Percentiles rank a stretch among this genome's conserved stretches.
These are phyloP conservation scores for Palythoa grandis DNA, from an alignment of 92 coral and sea anemone genomes.

Conservation along the genomic window DNA sequence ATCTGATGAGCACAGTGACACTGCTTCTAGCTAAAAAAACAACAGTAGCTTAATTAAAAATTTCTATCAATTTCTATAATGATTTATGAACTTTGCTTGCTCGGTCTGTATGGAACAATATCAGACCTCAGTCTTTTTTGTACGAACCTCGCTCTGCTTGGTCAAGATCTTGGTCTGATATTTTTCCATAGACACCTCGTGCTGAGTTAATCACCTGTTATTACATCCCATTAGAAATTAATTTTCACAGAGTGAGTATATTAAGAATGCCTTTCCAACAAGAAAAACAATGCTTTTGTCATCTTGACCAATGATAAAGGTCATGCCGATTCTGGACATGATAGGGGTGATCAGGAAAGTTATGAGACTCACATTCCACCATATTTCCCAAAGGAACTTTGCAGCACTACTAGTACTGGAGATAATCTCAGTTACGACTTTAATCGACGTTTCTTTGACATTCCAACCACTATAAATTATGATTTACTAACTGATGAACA, in stretches of 20 bases:
- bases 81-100: too few relatives aligned
- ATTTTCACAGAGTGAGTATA: background rate
- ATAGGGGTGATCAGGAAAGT: background rate
- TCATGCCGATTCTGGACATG: background rate
- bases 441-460: slow-evolving; percentile 12
- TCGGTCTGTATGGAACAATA: too few relatives aligned
- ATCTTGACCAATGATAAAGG: slow-evolving; percentile 12
- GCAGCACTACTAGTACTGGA: background rate
- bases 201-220: too few relatives aligned
- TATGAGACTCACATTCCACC: background rate
- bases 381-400: slow-evolving; percentile 14
- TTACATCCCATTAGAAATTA: slow-evolving; percentile 2
- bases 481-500: slow-evolving; percentile 10
- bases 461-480: slow-evolving; percentile 19
- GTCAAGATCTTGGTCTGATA: too few relatives aligned
- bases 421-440: background rate
- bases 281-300: slow-evolving; percentile 3
- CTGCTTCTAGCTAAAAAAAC: background rate
- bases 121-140: too few relatives aligned
- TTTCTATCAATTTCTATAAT: too few relatives aligned
- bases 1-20: slow-evolving; percentile 5
- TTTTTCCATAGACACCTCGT: too few relatives aligned
- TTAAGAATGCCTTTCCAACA: slow-evolving; percentile 5
- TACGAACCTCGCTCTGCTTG: too few relatives aligned
- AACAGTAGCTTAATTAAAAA: too few relatives aligned